phyloP scores from a whole-genome alignment of 2,113 vertebrate species.

The Ceyx margarethae region DNA sequence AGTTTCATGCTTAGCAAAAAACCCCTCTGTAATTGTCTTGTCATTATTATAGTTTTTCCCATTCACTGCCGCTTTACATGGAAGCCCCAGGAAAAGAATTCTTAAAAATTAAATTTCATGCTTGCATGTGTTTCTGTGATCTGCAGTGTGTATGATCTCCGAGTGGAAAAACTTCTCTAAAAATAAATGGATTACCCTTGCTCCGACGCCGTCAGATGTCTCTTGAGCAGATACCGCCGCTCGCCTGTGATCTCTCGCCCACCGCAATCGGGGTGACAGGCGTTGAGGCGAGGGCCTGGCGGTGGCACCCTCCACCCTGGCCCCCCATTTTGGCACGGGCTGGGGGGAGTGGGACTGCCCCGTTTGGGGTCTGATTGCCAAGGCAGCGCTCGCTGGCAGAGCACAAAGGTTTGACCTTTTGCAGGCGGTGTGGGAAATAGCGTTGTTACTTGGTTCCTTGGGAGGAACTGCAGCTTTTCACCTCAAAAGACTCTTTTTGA shows the following conservation, averaged over 20 bases:
- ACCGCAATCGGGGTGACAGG: constrained; percentile 79
- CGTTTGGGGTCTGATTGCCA: background rate
- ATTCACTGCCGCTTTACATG: constrained; percentile 63
- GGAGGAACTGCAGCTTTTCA: background rate
- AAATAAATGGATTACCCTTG: constrained; percentile 87
- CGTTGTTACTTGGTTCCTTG: background rate
- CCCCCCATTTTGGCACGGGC: background rate
- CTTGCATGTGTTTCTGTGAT: constrained; percentile 85
- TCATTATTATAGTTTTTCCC: constrained; percentile 62
- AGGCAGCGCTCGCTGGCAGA: background rate
- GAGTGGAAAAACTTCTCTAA: constrained; percentile 82
- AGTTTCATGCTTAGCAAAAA: constrained; percentile 60
- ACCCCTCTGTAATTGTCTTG: constrained; percentile 70
- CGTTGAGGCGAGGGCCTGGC: constrained; percentile 74
- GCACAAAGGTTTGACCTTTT: constrained; percentile 50
- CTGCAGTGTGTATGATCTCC: constrained; percentile 82
- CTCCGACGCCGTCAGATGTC: constrained; percentile 76
- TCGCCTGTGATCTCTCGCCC: constrained; percentile 80
- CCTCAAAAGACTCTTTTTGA: background rate
- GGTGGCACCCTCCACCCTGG: constrained; percentile 72
- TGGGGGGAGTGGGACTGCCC: background rate
- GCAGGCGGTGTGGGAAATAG: constrained; percentile 16
- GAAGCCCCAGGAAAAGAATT: constrained; percentile 78
- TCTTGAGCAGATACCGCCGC: constrained; percentile 64
- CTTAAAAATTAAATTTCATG: constrained; percentile 85